Base-by-base conservation (phyloP, 2,888 invertebrate species). In the Heliothis peltigera region DNA sequence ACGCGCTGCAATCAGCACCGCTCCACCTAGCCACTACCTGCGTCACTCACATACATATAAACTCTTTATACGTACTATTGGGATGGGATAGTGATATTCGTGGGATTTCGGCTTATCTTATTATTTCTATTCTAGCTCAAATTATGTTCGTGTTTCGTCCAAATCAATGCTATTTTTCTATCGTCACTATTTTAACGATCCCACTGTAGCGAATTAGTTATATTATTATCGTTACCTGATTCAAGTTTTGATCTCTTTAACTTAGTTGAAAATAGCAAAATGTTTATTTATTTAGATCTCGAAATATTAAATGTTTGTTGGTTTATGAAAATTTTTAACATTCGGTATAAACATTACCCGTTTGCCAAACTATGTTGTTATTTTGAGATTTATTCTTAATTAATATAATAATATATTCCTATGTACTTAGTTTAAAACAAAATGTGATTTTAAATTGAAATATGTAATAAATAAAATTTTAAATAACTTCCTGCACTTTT, bases 181-280 rank as follows among this genome's bases (percentile, higher is more conserved):
- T 56, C 47, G 48, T 64, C 64, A 54, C 55, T 66, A 68, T 67
- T 47, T 66, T 39, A 39, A n/a, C 39, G 54, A 77, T 81, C 75
- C 80, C 76, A 75, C 70, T 76, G 70, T 80, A 83, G 72, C 80
- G 76, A 81, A 83, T 81, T 85, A 79, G 80, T 82, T 87, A 58
- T 64, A 43, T 63, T 65, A 74, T 75, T 87, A 79, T 87, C 79
- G 93, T 93, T 94, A 94, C 94, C 94, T 94, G 93, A 94, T 90
- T 89, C 88, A 92, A 88, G 90, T 92, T 88, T 77, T 94, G 94
- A 94, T 94, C 94, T 94, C 94, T 89, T 91, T 88, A 89, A 89
- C 87, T 90, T 92, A 92, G 90, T 84, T 82, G 79, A 79, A 89
- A 89, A 87, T 89, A 90, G 87, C 87, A 82, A 86, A 86, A 75